Percentiles rank a stretch among this genome's conserved stretches.
phyloP scores from a whole-genome alignment of 2,888 invertebrate species.

The Sialis fuliginosa region DNA sequence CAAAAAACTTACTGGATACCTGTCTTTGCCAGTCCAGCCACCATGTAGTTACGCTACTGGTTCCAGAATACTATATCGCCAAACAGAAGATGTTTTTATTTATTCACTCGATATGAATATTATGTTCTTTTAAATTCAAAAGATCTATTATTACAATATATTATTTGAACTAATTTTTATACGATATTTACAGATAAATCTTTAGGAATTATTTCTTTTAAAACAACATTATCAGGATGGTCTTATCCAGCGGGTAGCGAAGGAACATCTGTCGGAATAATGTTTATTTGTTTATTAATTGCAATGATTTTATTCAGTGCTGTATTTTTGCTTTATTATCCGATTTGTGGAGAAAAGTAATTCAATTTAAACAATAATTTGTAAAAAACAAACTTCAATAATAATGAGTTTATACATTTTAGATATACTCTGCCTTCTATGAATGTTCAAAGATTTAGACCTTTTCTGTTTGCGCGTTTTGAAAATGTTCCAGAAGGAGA shows the following conservation, averaged over 20 bases:
- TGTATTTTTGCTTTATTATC: neutral
- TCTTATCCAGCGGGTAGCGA: no score
- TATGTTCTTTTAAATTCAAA: neutral
- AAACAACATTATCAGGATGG: no score
- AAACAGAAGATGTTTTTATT: no score
- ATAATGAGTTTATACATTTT: neutral
- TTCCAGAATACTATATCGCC: no score
- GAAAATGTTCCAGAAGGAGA: conserved; percentile 7
- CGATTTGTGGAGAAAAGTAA: neutral
- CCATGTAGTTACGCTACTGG: no score
- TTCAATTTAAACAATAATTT: neutral
- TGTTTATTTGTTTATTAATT: neutral
- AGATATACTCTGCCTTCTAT: no score
- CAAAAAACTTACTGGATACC: no score
- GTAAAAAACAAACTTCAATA: neutral
- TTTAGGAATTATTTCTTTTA: neutral
- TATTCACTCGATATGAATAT: no score
- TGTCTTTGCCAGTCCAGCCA: no score
- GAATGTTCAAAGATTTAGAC: neutral
- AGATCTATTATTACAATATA: neutral
- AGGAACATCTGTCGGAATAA: no score
- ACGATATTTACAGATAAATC: neutral
- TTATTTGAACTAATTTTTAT: neutral
- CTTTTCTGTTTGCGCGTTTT: conserved; percentile 7
- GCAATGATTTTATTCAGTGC: neutral